Conservation (phyloP, 1,140 invertebrate genomes). For the Manduca sexta region DNA sequence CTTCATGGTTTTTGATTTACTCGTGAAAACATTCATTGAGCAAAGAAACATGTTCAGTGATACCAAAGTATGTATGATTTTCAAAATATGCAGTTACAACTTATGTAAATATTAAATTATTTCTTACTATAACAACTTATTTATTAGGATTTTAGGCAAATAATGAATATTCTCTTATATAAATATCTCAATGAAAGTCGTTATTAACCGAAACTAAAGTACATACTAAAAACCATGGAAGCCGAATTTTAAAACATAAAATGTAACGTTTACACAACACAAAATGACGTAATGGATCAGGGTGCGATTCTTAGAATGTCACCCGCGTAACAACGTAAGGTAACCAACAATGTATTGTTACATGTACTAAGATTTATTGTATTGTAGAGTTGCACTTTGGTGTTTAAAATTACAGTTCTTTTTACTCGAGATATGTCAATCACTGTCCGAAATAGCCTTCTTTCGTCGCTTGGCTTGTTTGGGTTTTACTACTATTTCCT, state of each 20-base stretch:
- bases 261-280: constrained; percentile 31
- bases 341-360: constrained; percentile 40
- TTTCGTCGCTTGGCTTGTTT: constrained; percentile 90
- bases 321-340: constrained; percentile 43
- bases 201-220: constrained; percentile 5
- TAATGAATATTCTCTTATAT: too few relatives aligned
- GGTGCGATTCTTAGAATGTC: constrained; percentile 56
- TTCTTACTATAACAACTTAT: too few relatives aligned
- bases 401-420: constrained; percentile 64
- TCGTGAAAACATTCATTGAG: too few relatives aligned
- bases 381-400: constrained; percentile 69
- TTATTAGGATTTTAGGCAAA: too few relatives aligned
- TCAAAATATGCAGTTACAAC: too few relatives aligned
- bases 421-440: constrained; percentile 76
- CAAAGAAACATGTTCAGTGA: too few relatives aligned
- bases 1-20: constrained; percentile 2
- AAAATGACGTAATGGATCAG: constrained; percentile 15
- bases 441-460: constrained; percentile 90
- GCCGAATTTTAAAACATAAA: constrained; percentile 25
- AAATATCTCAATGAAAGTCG: not conserved
- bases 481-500: constrained; percentile 88
- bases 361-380: constrained; percentile 49
- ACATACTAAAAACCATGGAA: constrained; percentile 11
- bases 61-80: not conserved
- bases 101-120: too few relatives aligned